phyloP scores from a whole-genome alignment of 2,797 vertebrate species.

The Lithobates pipiens region DNA sequence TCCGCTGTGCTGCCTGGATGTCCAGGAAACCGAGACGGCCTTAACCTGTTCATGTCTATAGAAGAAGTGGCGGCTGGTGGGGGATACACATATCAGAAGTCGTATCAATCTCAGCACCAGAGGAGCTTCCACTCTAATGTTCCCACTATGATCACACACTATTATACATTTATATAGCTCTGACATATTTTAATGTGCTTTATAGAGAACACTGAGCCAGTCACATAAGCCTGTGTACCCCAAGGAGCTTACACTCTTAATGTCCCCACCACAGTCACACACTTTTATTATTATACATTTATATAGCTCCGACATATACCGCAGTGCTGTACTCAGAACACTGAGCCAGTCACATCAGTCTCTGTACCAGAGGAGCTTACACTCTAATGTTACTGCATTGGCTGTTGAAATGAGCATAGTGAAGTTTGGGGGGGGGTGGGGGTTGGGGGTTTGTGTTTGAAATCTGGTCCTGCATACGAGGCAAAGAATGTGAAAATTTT shows the following conservation, averaged over 20 bases:
- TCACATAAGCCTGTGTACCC: not conserved
- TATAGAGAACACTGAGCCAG: not conserved
- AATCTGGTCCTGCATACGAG: too few relatives aligned
- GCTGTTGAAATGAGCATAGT: too few relatives aligned
- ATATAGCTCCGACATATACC: too few relatives aligned
- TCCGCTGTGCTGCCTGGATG: slow-evolving; percentile 2
- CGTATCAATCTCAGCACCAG: not conserved
- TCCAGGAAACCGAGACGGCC: not conserved
- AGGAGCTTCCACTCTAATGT: not conserved
- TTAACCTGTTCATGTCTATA: slow-evolving; percentile 29
- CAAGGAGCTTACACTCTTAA: not conserved
- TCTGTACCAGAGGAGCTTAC: not conserved
- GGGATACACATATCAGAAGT: too few relatives aligned
- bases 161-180: not conserved
- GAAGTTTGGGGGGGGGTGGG: too few relatives aligned
- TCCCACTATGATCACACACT: not conserved
- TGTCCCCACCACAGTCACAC: not conserved
- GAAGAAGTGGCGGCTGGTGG: not conserved
- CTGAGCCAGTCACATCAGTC: not conserved
- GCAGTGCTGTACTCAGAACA: not conserved
- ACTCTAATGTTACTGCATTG: not conserved
- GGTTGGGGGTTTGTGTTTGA: too few relatives aligned
- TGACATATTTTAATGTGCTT: not conserved
- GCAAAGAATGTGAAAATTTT: too few relatives aligned
- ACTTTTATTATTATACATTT: too few relatives aligned